Base-by-base conservation (phyloP, 2,113 vertebrate species). In the Callithrix jacchus region DNA sequence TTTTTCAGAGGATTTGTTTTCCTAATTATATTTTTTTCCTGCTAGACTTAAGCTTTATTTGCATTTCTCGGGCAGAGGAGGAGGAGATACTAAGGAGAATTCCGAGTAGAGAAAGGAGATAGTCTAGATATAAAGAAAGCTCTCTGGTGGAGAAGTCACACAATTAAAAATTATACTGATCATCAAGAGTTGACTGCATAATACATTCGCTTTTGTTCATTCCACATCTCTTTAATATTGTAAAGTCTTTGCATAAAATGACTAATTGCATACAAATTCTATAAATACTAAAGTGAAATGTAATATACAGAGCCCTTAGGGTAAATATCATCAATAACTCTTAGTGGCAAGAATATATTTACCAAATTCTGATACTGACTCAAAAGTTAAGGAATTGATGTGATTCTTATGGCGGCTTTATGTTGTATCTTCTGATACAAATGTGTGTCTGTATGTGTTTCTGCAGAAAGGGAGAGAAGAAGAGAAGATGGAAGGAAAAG, bases 31-130 rank as follows among this genome's bases (percentile, higher is more conserved):
- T 82, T 58, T 79, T 91, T 77, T 52, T 37, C 18, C 95, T 77
- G 30, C 35, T 79, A 95, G 32, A 90, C 23, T 70, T 66, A 87
- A 64, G 87, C n/a, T 77, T 93, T 12, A 71, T 95, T 92, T 95
- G 12, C 14, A 83, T 76, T 95, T 13, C 21, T 87, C 87, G 45
- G 35, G 11, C 35, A 87, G 14, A 21, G 1, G 5, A 64, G 2
- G 5, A 40, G 6, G 8, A 93, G 18, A 83, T 37, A 4, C 35
- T 82, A 4, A 79, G 20, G 14, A 86, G 58, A 64, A 96, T 93
- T 93, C 32, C 80, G 25, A 86, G 3, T 91, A 61, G 13, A 87
- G 25, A 61, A 2, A 86, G 42, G 92, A 71, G 32, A 73, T 83
- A 14, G 0, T 84, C 21, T 84, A 13, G 30, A 79, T 86, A 13